Evolutionary conservation across 2,888 invertebrate genomes (phyloP), one percentile per base, ranked within the genome.

Genomic region (Trissoscelio sp.): DNA sequence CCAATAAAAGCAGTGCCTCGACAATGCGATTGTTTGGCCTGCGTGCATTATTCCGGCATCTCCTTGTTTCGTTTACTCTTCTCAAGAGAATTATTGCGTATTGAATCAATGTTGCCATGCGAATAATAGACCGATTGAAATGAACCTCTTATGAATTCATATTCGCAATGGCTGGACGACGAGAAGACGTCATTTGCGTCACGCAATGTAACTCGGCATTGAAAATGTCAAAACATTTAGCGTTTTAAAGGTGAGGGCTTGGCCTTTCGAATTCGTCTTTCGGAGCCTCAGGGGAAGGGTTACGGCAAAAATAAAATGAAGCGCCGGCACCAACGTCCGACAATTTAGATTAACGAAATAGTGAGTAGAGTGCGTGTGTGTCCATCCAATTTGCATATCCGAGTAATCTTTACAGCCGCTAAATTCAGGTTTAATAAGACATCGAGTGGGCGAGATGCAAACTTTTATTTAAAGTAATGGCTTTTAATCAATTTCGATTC

Each of bases 361-460:
- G 75, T 34, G 20, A 0, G 16, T 9, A 12, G 14, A 77, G 11
- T 4, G n/a, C 4, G 31, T n/a, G 12, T 42, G 69, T 75, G 81
- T 69, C 62, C 74, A 79, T 70, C 77, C 74, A 79, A 84, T 82
- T 85, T 83, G 82, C 82, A 81, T 83, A 83, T 79, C 80, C 78
- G 81, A 72, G 42, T 82, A 83, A 84, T 84, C 82, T 83, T 75
- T 70, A 80, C 57, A 39, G 78, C 51, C 69, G 62, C 82, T 81
- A 79, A 84, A 85, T 82, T 84, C 39, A 28, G 64, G 51, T 75
- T 66, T 67, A 75, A 75, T 58, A 64, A 37, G 75, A 62, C 16
- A 44, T 20, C 39, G 72, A 34, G 74, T 79, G 79, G 67, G 69
- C 77, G 60, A 60, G 67, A 42, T n/a, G 37, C 34, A 46, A 9